Evolutionary conservation across 2,797 vertebrate genomes (phyloP), one percentile per base, ranked within the genome.

Genomic region (Columba guinea): DNA sequence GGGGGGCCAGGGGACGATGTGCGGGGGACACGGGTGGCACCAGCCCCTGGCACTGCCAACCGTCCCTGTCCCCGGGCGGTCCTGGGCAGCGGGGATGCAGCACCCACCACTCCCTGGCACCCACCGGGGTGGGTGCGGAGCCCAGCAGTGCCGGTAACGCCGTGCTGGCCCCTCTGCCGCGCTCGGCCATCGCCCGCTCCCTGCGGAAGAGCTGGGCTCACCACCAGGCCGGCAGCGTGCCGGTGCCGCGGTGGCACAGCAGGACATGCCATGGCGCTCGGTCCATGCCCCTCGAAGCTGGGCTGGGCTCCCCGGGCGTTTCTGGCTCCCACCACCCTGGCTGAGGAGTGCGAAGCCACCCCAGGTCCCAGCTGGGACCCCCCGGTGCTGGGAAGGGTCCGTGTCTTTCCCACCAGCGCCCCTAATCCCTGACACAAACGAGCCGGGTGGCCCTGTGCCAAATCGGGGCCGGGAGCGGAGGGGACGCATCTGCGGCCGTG

Each of bases 401-500:
- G 12, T 8, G 39, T 6, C 63, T 62, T 84, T 74, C 65, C 82
- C 88, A 39, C 30, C 28, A 0, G 13, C 35, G 35, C 7, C 3
- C 11, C 44, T 39, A 15, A 84, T 58, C 82, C 93, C 28, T 22
- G 7, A 10, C 4, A 7, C 10, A 4, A 52, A 32, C 1, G 56
- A 12, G 4, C 0, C 46, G 51, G 35, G 60, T 53, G 8, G 53
- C 0, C 13, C 79, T 5, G 65, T 18, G 87, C 81, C 88, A 5
- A 11, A 9, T 13, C 0, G 9, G 48, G 68, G 67, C 84, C 3
- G n/a, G 51, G 39, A 19, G 77, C 0, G 0, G 56, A 21, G 58
- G 64, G 77, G 69, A 23, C 5, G 4, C 88, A 16, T 69, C 84
- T 60, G 93, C 0, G 22, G 21, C 76, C 27, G 2, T 12, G 4